These are phyloP conservation scores for Corythoichthys intestinalis DNA, from an alignment of 2,113 vertebrate genomes.

Conservation along the genomic window DNA sequence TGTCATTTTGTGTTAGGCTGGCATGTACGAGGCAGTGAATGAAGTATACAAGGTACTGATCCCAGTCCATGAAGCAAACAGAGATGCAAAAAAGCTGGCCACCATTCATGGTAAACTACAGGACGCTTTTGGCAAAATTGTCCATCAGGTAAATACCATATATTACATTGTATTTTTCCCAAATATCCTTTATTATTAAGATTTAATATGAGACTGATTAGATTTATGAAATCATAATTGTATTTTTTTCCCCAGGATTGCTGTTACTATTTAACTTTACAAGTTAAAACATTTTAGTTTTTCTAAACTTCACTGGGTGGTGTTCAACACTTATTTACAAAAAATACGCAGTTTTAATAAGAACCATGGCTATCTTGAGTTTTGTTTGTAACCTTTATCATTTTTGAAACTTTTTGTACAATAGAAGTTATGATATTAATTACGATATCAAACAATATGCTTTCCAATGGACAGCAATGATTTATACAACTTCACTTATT, in stretches of 20 bases:
- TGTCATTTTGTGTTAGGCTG: conserved; percentile 74
- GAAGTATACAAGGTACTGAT: conserved; percentile 99
- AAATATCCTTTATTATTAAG: neutral
- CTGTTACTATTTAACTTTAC: neutral
- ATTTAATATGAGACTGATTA: conserved; percentile 1
- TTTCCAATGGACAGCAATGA: too few species aligned
- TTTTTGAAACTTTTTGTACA: neutral
- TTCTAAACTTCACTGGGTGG: neutral
- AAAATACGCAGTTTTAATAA: conserved; percentile 17
- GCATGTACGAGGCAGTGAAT: conserved; percentile 98
- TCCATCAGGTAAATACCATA: conserved; percentile 88
- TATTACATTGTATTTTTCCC: neutral
- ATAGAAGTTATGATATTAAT: too few species aligned
- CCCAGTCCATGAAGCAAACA: conserved; percentile 94
- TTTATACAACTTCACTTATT: neutral
- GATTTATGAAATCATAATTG: neutral
- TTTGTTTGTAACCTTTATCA: neutral
- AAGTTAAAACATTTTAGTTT: neutral
- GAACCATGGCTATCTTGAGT: conserved; percentile 24
- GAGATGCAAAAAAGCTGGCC: conserved; percentile 96
- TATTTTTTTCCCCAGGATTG: neutral
- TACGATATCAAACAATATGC: too few species aligned
- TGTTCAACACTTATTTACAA: neutral
- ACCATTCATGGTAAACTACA: conserved; percentile 99
- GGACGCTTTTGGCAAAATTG: conserved; percentile 98